These are phyloP conservation scores for Bombylius discolor DNA, from an alignment of 2,888 invertebrate genomes.

Conservation along the genomic window DNA sequence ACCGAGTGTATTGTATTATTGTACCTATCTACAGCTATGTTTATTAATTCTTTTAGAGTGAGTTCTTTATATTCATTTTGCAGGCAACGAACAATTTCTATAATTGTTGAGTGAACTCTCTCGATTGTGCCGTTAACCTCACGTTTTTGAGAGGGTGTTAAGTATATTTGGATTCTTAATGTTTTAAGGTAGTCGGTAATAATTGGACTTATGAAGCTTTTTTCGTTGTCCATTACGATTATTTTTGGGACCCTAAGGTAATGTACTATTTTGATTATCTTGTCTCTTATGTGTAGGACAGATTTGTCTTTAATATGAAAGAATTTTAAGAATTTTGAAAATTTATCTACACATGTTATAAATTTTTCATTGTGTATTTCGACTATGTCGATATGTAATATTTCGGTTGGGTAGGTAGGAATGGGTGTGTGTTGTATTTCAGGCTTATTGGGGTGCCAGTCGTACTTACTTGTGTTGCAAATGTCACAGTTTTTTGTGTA, in stretches of 20 bases:
- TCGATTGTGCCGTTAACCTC: slow-evolving; percentile 14
- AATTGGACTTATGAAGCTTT: slow-evolving; percentile 11
- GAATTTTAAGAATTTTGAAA: neutral
- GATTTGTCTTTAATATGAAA: slow-evolving; percentile 8
- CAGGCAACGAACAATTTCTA: slow-evolving; percentile 12
- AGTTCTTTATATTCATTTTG: neutral
- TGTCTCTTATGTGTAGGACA: slow-evolving; percentile 8
- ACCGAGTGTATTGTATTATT: too few relatives aligned
- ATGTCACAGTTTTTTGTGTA: neutral
- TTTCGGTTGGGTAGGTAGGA: neutral
- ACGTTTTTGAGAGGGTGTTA: slow-evolving; percentile 12
- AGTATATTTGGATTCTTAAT: slow-evolving; percentile 11
- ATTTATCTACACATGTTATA: neutral
- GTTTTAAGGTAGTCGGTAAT: slow-evolving; percentile 12
- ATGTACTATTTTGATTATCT: slow-evolving; percentile 10
- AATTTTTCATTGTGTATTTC: neutral
- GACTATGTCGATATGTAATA: neutral
- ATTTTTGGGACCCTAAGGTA: slow-evolving; percentile 12
- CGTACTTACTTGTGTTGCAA: neutral
- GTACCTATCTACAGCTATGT: too few relatives aligned
- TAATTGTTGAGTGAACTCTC: slow-evolving; percentile 11
- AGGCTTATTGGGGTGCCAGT: neutral
- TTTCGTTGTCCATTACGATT: slow-evolving; percentile 13
- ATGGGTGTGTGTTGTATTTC: neutral
- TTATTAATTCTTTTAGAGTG: too few relatives aligned